Percentiles rank a stretch among this genome's conserved stretches.
These are phyloP conservation scores for Eubasilissa regina DNA, from an alignment of 1,140 invertebrate species.

Conservation along the genomic window DNA sequence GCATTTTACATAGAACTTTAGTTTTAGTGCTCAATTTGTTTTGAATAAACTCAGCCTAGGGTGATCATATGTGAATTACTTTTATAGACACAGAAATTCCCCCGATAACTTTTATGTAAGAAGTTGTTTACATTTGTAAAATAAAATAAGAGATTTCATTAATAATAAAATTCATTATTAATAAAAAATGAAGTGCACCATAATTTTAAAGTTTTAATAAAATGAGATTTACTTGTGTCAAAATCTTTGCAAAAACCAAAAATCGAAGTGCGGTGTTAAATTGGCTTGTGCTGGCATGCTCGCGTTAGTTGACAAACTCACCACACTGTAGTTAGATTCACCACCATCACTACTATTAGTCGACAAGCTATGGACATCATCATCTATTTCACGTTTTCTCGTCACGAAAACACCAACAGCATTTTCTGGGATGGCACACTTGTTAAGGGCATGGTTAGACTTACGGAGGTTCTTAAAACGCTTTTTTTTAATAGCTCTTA, in stretches of 20 bases:
- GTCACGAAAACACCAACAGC: slow-evolving; percentile 48
- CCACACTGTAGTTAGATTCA: slow-evolving; percentile 55
- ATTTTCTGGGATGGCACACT: slow-evolving; percentile 38
- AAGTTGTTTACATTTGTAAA: not conserved
- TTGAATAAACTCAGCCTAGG: too few relatives aligned
- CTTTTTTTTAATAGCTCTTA: slow-evolving; percentile 64
- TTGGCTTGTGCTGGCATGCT: slow-evolving; percentile 32
- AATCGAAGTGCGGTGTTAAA: slow-evolving; percentile 15
- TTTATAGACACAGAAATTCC: not conserved
- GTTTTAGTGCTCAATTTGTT: too few relatives aligned
- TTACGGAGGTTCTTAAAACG: slow-evolving; percentile 53
- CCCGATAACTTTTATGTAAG: not conserved
- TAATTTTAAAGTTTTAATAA: not conserved
- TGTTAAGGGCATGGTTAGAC: slow-evolving; percentile 37
- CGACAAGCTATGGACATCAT: slow-evolving; percentile 47
- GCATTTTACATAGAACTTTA: too few relatives aligned
- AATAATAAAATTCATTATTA: too few relatives aligned
- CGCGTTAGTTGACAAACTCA: slow-evolving; percentile 54
- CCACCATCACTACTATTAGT: slow-evolving; percentile 50
- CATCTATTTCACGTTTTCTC: slow-evolving; percentile 47
- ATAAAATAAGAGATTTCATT: not conserved
- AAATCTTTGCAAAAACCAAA: not conserved
- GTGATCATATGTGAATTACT: too few relatives aligned
- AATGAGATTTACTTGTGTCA: not conserved
- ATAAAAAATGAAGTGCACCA: too few relatives aligned